These are phyloP conservation scores for Chrysodeixis includens DNA, from an alignment of 2,888 invertebrate genomes.

Conservation along the genomic window DNA sequence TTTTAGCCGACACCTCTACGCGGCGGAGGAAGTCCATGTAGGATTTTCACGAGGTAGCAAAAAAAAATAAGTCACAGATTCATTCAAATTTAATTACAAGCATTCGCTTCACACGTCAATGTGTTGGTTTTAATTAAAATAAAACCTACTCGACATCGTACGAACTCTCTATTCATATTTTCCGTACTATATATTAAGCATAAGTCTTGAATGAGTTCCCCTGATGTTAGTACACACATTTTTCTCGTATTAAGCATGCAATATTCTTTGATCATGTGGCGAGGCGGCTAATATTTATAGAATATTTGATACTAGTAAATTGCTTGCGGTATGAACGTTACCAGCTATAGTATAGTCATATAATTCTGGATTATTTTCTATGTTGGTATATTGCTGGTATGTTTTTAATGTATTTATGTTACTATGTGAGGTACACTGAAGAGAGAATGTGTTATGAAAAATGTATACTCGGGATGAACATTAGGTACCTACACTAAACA, in stretches of 20 bases:
- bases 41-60: too few relatives aligned
- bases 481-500: too few relatives aligned
- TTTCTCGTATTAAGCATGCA: conserved; percentile 7
- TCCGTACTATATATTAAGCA: not conserved
- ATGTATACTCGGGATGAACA: too few relatives aligned
- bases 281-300: conserved; percentile 16
- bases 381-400: not conserved
- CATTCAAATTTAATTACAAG: too few relatives aligned
- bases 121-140: too few relatives aligned
- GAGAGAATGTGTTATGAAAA: too few relatives aligned
- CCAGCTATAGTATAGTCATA: not conserved
- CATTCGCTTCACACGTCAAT: too few relatives aligned
- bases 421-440: too few relatives aligned
- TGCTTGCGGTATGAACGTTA: conserved; percentile 7
- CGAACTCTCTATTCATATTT: not conserved
- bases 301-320: conserved; percentile 24
- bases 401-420: not conserved
- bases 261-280: conserved; percentile 16
- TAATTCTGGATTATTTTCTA: not conserved
- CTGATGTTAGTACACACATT: not conserved
- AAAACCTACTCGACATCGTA: too few relatives aligned
- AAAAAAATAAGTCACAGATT: too few relatives aligned
- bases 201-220: not conserved
- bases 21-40: too few relatives aligned
- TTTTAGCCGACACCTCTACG: too few relatives aligned